phyloP scores from a whole-genome alignment of 2,797 vertebrate species.

The Microhierax caerulescens region DNA sequence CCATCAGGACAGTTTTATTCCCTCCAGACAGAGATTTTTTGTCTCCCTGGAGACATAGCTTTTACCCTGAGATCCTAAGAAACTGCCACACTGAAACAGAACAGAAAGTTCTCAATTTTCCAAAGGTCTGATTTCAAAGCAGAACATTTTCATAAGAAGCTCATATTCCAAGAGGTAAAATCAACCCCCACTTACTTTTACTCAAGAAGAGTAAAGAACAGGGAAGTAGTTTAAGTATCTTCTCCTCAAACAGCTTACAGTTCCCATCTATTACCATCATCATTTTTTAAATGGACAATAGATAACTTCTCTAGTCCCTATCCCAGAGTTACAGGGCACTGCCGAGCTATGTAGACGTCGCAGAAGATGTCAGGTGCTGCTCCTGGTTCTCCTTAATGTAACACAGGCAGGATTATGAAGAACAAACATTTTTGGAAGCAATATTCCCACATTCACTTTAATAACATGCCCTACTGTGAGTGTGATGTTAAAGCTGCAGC shows the following conservation, averaged over 20 bases:
- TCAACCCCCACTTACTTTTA: background rate
- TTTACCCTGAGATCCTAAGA: background rate
- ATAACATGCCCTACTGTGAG: background rate
- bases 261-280: background rate
- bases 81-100: background rate
- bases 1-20: background rate
- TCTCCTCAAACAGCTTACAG: background rate
- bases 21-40: background rate
- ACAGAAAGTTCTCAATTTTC: background rate
- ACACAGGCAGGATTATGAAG: background rate
- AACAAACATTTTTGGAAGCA: background rate
- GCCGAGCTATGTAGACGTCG: background rate
- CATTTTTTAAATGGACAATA: background rate
- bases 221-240: background rate
- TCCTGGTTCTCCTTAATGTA: background rate
- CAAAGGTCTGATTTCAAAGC: background rate
- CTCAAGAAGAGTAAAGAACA: background rate
- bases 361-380: background rate
- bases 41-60: background rate
- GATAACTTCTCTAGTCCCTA: background rate
- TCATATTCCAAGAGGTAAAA: background rate
- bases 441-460: background rate
- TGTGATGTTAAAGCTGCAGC: background rate
- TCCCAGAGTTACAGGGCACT: background rate
- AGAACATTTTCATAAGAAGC: background rate